phyloP scores from a whole-genome alignment of 1,140 invertebrate genomes.

The Pteromalus puparum region DNA sequence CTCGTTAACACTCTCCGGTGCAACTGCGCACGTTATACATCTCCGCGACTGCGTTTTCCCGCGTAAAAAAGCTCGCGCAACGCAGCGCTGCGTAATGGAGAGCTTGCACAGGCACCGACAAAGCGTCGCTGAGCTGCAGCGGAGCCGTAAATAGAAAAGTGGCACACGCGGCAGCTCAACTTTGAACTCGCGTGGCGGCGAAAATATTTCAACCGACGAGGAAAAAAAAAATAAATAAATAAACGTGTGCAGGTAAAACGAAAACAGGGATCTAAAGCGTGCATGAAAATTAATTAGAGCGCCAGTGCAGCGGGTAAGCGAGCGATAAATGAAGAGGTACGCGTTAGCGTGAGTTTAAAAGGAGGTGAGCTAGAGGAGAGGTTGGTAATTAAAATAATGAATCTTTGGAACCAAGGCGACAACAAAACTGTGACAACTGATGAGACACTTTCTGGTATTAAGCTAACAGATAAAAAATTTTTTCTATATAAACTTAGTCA shows the following conservation, averaged over 20 bases:
- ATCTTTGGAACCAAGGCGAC: slow-evolving; percentile 1
- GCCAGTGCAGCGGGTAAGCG: slow-evolving; percentile 8
- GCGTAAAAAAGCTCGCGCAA: not conserved
- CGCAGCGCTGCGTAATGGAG: not conserved
- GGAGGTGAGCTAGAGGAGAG: not conserved
- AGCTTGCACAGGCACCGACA: not conserved
- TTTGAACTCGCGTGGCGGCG: slow-evolving; percentile 22
- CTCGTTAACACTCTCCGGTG: not conserved
- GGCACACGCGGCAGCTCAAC: slow-evolving; percentile 10
- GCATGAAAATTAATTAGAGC: slow-evolving; percentile 51
- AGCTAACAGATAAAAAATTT: too few relatives aligned
- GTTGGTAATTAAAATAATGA: slow-evolving; percentile 52
- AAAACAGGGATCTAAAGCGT: slow-evolving; percentile 11
- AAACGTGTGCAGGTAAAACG: not conserved
- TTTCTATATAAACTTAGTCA: too few relatives aligned
- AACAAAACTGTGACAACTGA: too few relatives aligned
- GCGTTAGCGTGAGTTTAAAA: slow-evolving; percentile 24
- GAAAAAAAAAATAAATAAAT: slow-evolving; percentile 7
- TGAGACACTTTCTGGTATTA: too few relatives aligned
- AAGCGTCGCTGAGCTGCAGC: slow-evolving; percentile 7
- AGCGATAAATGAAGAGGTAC: slow-evolving; percentile 46
- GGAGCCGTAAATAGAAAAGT: slow-evolving; percentile 48
- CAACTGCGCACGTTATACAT: not conserved
- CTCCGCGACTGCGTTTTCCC: not conserved
- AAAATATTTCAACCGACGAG: slow-evolving; percentile 25